Base-by-base conservation (phyloP, 1,140 invertebrate species). In the Hesperophylax magnus region DNA sequence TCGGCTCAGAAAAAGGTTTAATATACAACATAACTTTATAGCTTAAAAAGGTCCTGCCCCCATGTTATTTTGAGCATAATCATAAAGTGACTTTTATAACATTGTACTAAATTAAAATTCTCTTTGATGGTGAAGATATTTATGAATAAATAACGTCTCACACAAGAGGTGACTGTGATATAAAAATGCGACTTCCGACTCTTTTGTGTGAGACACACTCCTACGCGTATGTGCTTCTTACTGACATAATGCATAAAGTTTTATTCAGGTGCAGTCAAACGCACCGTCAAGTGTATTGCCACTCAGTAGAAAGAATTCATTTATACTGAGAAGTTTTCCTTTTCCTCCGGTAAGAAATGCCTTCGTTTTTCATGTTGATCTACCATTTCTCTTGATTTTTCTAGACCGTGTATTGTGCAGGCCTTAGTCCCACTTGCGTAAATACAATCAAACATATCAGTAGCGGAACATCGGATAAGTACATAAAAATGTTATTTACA, bases 171-270 rank as follows among this genome's bases (percentile, higher is more conserved):
- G 27, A 65, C 56, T 60, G 56, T 14, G 61, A 65, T 65, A 65
- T 65, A 65, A 65, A 65, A 65, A 65, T 65, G 61, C 61, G 61
- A 65, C 61, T 65, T 65, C 61, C 61, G 61, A 65, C 20, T 65
- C 61, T 65, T 65, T 65, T 65, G 61, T 65, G 27, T 22, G 61
- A 31, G 27, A 24, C 61, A 65, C 8, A 65, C 61, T 65, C 61
- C 61, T 27, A 65, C 56, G 56, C 24, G 14, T 56, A 56, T n/a
- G 61, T 65, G 27, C 61, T 31, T 65, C 61, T 15, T 31, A 60
- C 27, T 65, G 61, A 27, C 61, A 65, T 14, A 65, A 27, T 8
- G 61, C 61, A 65, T 65, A 65, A 60, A 65, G 61, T 65, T 65
- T 65, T 24, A 65, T 65, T 15, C 61, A 1, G 61, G 61, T 17